phyloP scores from a whole-genome alignment of 1,140 invertebrate genomes.

The Drosophila gunungcola region DNA sequence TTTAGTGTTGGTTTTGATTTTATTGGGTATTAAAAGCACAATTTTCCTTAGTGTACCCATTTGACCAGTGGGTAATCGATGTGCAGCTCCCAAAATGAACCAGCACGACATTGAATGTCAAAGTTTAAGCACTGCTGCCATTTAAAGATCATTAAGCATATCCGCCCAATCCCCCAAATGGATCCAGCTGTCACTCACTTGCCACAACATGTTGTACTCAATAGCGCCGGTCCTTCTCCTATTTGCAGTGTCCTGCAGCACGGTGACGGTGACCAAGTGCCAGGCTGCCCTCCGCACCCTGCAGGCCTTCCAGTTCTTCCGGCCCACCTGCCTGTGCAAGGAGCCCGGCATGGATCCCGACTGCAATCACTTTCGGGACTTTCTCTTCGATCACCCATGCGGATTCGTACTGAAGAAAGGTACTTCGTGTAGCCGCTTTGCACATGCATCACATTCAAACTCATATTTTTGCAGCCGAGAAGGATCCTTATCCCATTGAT shows the following conservation, averaged over 20 bases:
- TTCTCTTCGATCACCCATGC: slow-evolving; percentile 96
- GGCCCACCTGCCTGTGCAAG: slow-evolving; percentile 95
- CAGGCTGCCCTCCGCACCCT: slow-evolving; percentile 94
- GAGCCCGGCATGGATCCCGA: slow-evolving; percentile 95
- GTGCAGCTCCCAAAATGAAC: slow-evolving; percentile 62
- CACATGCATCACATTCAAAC: too few relatives aligned
- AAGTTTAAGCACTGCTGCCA: slow-evolving; percentile 75
- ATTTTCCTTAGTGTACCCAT: slow-evolving; percentile 1
- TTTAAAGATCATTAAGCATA: slow-evolving; percentile 81
- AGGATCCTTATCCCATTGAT: slow-evolving; percentile 94
- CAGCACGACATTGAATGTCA: slow-evolving; percentile 58
- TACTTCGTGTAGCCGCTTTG: slow-evolving; percentile 72
- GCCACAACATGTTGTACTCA: slow-evolving; percentile 31
- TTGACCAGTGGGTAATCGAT: slow-evolving; percentile 60
- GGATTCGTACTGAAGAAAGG: slow-evolving; percentile 94
- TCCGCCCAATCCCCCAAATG: slow-evolving; percentile 32
- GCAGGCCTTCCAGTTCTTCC: slow-evolving; percentile 95
- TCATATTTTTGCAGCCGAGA: slow-evolving; percentile 87
- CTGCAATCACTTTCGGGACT: slow-evolving; percentile 95
- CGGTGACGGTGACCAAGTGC: slow-evolving; percentile 95
- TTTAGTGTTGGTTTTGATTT: too few relatives aligned
- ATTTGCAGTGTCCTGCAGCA: slow-evolving; percentile 94
- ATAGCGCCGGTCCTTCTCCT: slow-evolving; percentile 3
- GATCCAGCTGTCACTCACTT: slow-evolving; percentile 35
- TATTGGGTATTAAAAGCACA: too few relatives aligned